phyloP scores from a whole-genome alignment of 2,888 invertebrate genomes.

The Allophyes oxyacanthae region DNA sequence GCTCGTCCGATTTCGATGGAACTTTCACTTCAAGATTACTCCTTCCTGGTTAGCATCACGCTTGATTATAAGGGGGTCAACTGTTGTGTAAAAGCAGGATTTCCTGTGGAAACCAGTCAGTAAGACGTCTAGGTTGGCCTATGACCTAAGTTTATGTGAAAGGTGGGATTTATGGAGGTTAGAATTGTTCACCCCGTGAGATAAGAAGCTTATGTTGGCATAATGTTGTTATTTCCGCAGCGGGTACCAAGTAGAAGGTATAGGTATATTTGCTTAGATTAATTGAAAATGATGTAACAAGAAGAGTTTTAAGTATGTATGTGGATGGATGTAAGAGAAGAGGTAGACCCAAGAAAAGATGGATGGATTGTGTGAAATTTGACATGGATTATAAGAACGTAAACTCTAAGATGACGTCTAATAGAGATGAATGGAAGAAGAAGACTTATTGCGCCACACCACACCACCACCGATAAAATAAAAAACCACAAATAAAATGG shows the following conservation, averaged over 20 bases:
- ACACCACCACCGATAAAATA: no score
- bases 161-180: conserved; percentile 21
- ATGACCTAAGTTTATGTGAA: conserved; percentile 24
- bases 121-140: conserved; percentile 23
- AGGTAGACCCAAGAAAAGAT: no score
- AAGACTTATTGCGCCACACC: no score
- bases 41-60: conserved; percentile 39
- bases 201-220: background rate
- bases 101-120: conserved; percentile 44
- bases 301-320: no score
- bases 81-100: conserved; percentile 41
- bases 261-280: no score
- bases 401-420: no score
- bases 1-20: conserved; percentile 15
- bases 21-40: conserved; percentile 40
- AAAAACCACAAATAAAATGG: no score
- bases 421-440: no score
- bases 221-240: conserved; percentile 9
- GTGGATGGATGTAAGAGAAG: no score
- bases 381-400: no score
- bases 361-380: no score
- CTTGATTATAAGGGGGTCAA: conserved; percentile 28
- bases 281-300: no score
- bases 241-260: background rate
- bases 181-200: conserved; percentile 15